Evolutionary conservation across 2,113 vertebrate genomes (phyloP).

Genomic region (Elephantulus edwardii): DNA sequence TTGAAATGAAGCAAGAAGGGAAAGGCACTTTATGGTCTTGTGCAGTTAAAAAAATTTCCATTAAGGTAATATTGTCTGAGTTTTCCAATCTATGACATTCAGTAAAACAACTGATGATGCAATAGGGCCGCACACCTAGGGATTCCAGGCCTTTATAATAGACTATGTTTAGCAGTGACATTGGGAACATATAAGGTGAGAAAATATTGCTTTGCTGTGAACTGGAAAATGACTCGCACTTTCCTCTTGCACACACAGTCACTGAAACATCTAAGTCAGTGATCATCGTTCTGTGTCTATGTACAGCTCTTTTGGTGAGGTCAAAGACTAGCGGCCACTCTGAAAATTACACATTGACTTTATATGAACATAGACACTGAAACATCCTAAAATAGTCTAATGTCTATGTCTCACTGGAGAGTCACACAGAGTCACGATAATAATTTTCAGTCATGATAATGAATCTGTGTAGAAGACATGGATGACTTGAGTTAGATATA

Average conservation of each 20-base stretch:
- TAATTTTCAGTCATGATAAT: not conserved
- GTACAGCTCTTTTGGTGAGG: not conserved
- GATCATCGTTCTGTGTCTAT: not conserved
- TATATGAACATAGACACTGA: not conserved
- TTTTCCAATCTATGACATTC: no score
- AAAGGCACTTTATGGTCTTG: not conserved
- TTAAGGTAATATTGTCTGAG: no score
- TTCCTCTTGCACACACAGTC: not conserved
- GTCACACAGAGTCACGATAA: not conserved
- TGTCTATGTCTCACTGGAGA: not conserved
- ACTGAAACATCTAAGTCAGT: not conserved
- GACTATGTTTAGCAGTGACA: constrained; percentile 38
- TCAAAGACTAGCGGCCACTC: not conserved
- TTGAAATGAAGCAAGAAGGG: not conserved
- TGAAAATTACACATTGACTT: not conserved
- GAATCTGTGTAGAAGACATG: not conserved
- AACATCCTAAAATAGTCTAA: constrained; percentile 43
- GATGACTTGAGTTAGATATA: not conserved
- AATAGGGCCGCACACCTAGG: no score
- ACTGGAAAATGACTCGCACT: no score
- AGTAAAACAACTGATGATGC: no score
- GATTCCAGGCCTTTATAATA: not conserved
- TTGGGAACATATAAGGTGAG: not conserved
- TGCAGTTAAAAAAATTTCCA: constrained; percentile 16
- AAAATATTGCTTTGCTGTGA: not conserved